Conservation (phyloP, 2,797 vertebrate species). For the Labeo calbasu region DNA sequence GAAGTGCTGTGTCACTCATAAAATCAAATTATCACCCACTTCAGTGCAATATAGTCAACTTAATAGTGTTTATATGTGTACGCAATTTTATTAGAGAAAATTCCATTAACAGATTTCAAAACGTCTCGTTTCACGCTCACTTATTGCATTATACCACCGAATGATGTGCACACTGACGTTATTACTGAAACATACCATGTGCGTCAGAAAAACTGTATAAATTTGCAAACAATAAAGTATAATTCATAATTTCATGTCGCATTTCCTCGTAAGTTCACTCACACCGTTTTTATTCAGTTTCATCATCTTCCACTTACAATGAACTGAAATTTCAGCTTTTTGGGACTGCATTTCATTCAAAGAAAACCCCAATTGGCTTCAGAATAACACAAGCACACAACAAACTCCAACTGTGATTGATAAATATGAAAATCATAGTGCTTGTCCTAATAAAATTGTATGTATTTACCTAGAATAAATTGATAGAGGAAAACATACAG, state of each 20-base stretch:
- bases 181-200: slow-evolving; percentile 14
- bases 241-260: slow-evolving; percentile 4
- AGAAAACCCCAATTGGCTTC: not conserved
- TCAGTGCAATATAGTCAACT: slow-evolving; percentile 27
- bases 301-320: slow-evolving; percentile 12
- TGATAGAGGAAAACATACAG: slow-evolving; percentile 15
- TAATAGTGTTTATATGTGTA: slow-evolving; percentile 13
- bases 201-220: slow-evolving; percentile 2
- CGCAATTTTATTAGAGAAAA: slow-evolving; percentile 29
- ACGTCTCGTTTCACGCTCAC: slow-evolving; percentile 21
- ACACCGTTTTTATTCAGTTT: slow-evolving; percentile 21
- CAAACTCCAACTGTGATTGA: slow-evolving; percentile 7
- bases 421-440: slow-evolving; percentile 33
- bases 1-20: not conserved
- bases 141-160: slow-evolving; percentile 39
- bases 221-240: slow-evolving; percentile 16
- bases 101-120: slow-evolving; percentile 36
- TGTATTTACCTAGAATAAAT: not conserved
- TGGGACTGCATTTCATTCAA: slow-evolving; percentile 10
- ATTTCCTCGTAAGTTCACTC: slow-evolving; percentile 26
- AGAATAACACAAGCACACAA: slow-evolving; percentile 24
- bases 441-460: slow-evolving; percentile 13
- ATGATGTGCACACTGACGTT: slow-evolving; percentile 18
- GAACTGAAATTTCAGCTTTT: slow-evolving; percentile 22
- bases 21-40: not conserved